Conservation (phyloP, 2,113 vertebrate genomes). For the Xiphophorus maculatus region DNA sequence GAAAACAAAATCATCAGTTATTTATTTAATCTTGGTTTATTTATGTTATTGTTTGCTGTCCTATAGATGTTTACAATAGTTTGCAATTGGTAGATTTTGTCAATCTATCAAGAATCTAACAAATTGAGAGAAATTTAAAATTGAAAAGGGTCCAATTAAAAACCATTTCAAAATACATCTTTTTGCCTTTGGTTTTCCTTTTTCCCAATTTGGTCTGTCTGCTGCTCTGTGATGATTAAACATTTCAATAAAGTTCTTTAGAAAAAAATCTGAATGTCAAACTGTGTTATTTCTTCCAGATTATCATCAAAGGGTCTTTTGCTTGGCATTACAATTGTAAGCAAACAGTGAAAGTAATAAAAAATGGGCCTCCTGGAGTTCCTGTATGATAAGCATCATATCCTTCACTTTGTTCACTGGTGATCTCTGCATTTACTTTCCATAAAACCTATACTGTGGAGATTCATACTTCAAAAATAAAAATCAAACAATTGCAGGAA, state of each 20-base stretch:
- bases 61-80: constrained; percentile 31
- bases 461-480: neutral
- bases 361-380: neutral
- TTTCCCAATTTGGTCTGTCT: constrained; percentile 52
- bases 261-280: constrained; percentile 7
- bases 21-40: constrained; percentile 73
- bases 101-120: neutral
- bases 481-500: neutral
- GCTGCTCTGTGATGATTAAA: constrained; percentile 39
- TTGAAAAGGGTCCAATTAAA: constrained; percentile 6
- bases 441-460: neutral
- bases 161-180: constrained; percentile 12
- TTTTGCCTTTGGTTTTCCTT: constrained; percentile 59
- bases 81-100: constrained; percentile 17
- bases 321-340: neutral
- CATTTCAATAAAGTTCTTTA: constrained; percentile 68
- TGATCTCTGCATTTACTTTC: neutral
- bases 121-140: constrained; percentile 22
- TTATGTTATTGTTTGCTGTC: constrained; percentile 51
- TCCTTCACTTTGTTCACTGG: neutral
- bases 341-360: neutral
- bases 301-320: neutral
- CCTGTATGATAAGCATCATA: neutral
- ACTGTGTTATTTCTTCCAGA: neutral
- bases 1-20: constrained; percentile 63